Evolutionary conservation across 2,113 vertebrate genomes (phyloP).

Genomic region (Paramisgurnus dabryanus): DNA sequence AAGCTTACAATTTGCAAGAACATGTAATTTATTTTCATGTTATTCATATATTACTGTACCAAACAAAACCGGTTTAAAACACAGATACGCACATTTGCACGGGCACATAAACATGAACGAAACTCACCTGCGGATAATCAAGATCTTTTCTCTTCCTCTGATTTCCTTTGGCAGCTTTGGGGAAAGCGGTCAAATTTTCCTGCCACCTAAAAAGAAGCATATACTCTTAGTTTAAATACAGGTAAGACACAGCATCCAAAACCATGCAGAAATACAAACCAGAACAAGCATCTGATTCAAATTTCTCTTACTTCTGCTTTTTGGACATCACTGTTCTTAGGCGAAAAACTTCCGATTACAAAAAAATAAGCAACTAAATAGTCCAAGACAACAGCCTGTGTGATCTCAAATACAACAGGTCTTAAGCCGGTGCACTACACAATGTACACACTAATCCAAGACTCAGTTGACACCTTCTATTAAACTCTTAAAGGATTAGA

Average conservation of each 20-base stretch:
- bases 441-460: slow-evolving; percentile 32
- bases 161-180: slow-evolving; percentile 40
- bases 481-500: slow-evolving; percentile 44
- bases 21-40: not conserved
- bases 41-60: not conserved
- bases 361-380: not conserved
- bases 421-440: slow-evolving; percentile 4
- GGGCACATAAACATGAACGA: not conserved
- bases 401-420: slow-evolving; percentile 4
- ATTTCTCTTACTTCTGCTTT: slow-evolving; percentile 41
- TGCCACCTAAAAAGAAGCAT: slow-evolving; percentile 43
- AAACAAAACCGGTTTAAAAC: not conserved
- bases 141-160: slow-evolving; percentile 40
- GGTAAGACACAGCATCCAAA: not conserved
- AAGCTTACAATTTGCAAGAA: too few relatives aligned
- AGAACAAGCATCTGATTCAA: not conserved
- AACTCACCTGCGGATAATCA: slow-evolving; percentile 20
- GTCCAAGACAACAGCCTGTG: not conserved
- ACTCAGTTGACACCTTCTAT: slow-evolving; percentile 43
- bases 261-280: not conserved
- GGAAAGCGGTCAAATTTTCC: slow-evolving; percentile 20
- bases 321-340: slow-evolving; percentile 16
- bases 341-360: not conserved
- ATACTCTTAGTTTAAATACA: slow-evolving; percentile 10
- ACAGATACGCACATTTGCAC: not conserved